Evolutionary conservation across 2,888 invertebrate genomes (phyloP), one percentile per base, ranked within the genome.

Genomic region (Allygus modestus): DNA sequence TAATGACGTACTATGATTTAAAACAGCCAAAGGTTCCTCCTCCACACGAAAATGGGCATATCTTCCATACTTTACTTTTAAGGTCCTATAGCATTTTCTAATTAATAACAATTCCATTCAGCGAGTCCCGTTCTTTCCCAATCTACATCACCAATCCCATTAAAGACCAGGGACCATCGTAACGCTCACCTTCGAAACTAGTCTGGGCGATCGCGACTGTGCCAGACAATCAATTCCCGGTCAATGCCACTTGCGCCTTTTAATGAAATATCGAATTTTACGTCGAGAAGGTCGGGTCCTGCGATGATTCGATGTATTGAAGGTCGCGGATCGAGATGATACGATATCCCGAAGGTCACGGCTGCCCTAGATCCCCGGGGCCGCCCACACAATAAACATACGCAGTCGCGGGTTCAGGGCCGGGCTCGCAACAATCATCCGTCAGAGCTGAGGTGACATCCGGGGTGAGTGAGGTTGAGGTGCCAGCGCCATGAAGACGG

Each of bases 261-360:
- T 28, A 28, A 65, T 65, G 65, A 65, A 65, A 65, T 65, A 65
- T 65, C 65, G 65, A 65, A 65, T 23, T 23, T 2, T 12, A 12
- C n/a, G n/a, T n/a, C n/a, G n/a, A n/a, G n/a, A n/a, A n/a, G n/a
- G n/a, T n/a, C n/a, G n/a, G n/a, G n/a, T n/a, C n/a, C n/a, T 28
- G 65, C 15, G 65, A 65, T 28, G 65, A 65, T 65, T 65, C 65
- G 65, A 15, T 65, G 65, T 65, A 65, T 65, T 28, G 65, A 65
- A 65, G 65, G 65, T 65, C 65, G 65, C 28, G 65, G 28, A 65
- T 65, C 65, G 65, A 65, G 65, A 65, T 65, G 65, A 65, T 31
- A 65, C 65, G 65, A 65, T 65, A 65, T 65, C 11, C 17, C 28
- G 65, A 65, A 65, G 65, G 65, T 28, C 17, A 9, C 58, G 23